Evolutionary conservation across 2,113 vertebrate genomes (phyloP).

Genomic region (Paralichthys olivaceus): DNA sequence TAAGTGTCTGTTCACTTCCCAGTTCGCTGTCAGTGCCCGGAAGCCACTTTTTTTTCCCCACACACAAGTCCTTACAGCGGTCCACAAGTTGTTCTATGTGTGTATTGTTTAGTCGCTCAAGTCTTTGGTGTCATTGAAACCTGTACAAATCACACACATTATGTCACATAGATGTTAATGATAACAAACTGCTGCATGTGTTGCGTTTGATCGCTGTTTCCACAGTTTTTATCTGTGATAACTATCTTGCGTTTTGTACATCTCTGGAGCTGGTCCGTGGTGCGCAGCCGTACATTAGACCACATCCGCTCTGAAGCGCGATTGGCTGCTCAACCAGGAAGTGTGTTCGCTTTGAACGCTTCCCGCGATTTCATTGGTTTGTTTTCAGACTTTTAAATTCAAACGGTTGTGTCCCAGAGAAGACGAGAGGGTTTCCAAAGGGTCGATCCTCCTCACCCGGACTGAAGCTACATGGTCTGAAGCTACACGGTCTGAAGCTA

Average conservation of each 20-base stretch:
- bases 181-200: not conserved
- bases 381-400: constrained; percentile 76
- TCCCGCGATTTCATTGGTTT: constrained; percentile 69
- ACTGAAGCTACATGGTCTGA: not conserved
- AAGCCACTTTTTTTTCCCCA: no score
- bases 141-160: no score
- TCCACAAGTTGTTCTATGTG: no score
- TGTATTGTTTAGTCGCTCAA: no score
- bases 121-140: no score
- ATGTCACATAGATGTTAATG: no score
- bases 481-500: not conserved
- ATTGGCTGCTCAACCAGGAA: constrained; percentile 69
- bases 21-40: no score
- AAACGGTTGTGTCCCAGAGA: constrained; percentile 50
- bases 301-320: constrained; percentile 21
- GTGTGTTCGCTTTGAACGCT: constrained; percentile 39
- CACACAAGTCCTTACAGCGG: no score
- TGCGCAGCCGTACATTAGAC: not conserved
- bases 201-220: not conserved
- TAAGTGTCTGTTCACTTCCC: no score
- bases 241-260: not conserved
- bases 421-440: constrained; percentile 40
- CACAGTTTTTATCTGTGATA: not conserved
- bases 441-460: fast-evolving
- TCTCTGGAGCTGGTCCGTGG: not conserved